Evolutionary conservation across 2,888 invertebrate species (phyloP).

Genomic region (Hydraecia micacea): DNA sequence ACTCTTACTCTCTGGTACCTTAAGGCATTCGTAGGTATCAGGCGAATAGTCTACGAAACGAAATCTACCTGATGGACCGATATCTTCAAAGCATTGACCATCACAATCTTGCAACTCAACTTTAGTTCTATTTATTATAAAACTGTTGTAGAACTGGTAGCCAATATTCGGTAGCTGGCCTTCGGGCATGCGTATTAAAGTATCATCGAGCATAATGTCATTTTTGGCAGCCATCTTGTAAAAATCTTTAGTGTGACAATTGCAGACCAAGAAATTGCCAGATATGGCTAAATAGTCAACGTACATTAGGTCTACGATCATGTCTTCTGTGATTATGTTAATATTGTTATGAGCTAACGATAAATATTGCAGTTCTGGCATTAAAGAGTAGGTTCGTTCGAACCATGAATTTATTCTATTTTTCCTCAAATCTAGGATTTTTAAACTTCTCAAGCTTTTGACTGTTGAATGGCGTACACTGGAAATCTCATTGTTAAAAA

Average conservation of each 20-base stretch:
- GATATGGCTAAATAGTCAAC: constrained; percentile 88
- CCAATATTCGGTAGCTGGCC: constrained; percentile 69
- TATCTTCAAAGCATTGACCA: constrained; percentile 45
- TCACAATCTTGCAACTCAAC: constrained; percentile 50
- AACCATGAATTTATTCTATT: constrained; percentile 91
- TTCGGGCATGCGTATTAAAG: not conserved
- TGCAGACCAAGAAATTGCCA: constrained; percentile 91
- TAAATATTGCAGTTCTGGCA: constrained; percentile 82
- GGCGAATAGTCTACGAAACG: constrained; percentile 76
- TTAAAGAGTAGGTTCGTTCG: constrained; percentile 77
- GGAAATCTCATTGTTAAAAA: constrained; percentile 88
- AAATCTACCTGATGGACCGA: constrained; percentile 68
- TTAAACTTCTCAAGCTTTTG: constrained; percentile 78
- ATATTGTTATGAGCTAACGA: constrained; percentile 89
- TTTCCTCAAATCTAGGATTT: constrained; percentile 86
- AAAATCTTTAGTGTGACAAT: constrained; percentile 89
- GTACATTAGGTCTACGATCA: constrained; percentile 89
- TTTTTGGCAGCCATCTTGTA: constrained; percentile 80
- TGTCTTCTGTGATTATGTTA: constrained; percentile 88
- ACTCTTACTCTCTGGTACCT: constrained; percentile 66
- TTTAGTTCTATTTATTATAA: constrained; percentile 67
- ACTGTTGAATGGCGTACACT: constrained; percentile 75
- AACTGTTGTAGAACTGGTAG: constrained; percentile 70
- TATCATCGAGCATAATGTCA: constrained; percentile 48
- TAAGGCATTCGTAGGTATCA: constrained; percentile 73